Conservation (phyloP, 2,888 invertebrate genomes). For the Amiota minor region DNA sequence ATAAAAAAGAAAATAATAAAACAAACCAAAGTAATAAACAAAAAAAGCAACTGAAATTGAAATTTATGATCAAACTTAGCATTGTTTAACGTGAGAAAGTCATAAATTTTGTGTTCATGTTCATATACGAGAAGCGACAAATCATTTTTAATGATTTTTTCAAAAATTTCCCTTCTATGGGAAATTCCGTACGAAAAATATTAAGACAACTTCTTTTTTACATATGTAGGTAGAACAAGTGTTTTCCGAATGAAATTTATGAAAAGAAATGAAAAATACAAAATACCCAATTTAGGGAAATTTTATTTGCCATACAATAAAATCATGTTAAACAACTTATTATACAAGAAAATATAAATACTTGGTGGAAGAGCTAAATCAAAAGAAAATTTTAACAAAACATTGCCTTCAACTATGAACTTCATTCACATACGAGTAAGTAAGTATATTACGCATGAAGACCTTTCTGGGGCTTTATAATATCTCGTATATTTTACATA, state of each 20-base stretch:
- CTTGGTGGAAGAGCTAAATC: neutral
- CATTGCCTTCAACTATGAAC: conserved; percentile 65
- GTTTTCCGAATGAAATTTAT: neutral
- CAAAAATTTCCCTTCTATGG: conserved; percentile 29
- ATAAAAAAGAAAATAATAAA: conserved; percentile 45
- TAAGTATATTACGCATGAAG: conserved; percentile 55
- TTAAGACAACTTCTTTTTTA: neutral
- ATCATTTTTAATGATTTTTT: conserved; percentile 5
- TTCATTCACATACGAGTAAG: conserved; percentile 39
- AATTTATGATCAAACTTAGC: conserved; percentile 26
- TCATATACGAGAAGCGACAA: neutral
- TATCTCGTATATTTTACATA: too few species aligned
- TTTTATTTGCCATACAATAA: neutral
- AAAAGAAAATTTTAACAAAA: conserved; percentile 8
- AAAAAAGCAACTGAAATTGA: conserved; percentile 13
- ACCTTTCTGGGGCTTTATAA: conserved; percentile 49
- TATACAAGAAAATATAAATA: neutral
- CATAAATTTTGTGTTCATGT: conserved; percentile 39
- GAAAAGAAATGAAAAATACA: neutral
- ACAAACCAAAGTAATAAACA: conserved; percentile 45
- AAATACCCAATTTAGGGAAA: conserved; percentile 4
- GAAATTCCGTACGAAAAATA: conserved; percentile 17
- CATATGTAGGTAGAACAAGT: too few species aligned
- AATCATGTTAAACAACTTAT: conserved; percentile 8
- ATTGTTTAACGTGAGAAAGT: conserved; percentile 44